Percentiles rank a stretch among this genome's conserved stretches.
Conservation (phyloP, 64 coral and sea anemone species). For the Stylophora pistillata region DNA sequence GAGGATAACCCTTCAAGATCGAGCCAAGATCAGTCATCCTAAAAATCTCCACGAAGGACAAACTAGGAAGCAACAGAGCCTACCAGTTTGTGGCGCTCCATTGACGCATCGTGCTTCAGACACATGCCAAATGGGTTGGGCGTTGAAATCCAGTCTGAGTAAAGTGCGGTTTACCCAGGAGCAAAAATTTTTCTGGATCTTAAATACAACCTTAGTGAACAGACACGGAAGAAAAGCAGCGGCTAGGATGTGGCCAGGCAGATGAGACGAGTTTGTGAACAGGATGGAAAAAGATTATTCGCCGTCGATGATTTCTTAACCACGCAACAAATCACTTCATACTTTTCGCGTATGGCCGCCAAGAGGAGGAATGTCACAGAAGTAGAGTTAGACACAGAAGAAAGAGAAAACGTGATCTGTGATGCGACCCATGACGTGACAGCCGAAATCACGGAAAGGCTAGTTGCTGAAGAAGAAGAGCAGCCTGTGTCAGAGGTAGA, state of each 20-base stretch:
- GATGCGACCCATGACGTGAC: too few species aligned
- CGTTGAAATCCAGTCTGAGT: constrained; percentile 4
- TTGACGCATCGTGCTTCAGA: not conserved
- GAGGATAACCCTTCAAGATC: constrained; percentile 50
- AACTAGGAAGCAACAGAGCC: constrained; percentile 21
- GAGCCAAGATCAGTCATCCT: constrained; percentile 44
- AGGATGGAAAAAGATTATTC: constrained; percentile 38
- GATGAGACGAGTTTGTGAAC: constrained; percentile 37
- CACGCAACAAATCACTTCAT: constrained; percentile 31
- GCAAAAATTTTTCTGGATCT: constrained; percentile 19
- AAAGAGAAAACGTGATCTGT: constrained; percentile 12
- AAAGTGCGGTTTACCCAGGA: constrained; percentile 8
- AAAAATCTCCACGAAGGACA: constrained; percentile 16
- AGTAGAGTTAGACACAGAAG: constrained; percentile 9
- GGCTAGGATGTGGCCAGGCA: constrained; percentile 46
- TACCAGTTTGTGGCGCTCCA: not conserved
- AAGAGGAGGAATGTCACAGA: constrained; percentile 17
- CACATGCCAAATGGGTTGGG: constrained; percentile 39
- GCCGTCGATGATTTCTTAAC: constrained; percentile 37
- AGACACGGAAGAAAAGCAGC: constrained; percentile 26
- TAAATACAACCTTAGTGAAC: constrained; percentile 32
- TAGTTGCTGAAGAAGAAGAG: constrained; percentile 21
- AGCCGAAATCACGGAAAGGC: constrained; percentile 9
- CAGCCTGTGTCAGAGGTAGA: constrained; percentile 6
- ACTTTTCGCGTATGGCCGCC: constrained; percentile 43